A percentile compares a stretch with the other conserved stretches of the same genome.
These are phyloP conservation scores for Tricholauxania praeusta DNA, from an alignment of 2,888 invertebrate genomes.

Conservation along the genomic window DNA sequence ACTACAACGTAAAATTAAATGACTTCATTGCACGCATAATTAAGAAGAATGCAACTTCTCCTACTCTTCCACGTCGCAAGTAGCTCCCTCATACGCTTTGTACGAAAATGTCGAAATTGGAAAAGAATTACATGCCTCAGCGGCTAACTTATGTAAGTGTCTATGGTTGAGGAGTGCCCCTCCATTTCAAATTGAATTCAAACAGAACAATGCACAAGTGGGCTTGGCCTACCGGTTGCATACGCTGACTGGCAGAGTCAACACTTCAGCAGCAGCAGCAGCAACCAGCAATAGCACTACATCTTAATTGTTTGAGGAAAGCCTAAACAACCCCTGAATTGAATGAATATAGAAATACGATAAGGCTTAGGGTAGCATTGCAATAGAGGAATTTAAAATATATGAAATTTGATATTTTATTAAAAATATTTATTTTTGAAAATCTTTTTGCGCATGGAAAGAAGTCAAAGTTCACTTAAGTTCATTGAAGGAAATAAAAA, in stretches of 20 bases:
- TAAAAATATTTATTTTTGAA: neutral
- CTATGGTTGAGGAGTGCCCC: constrained; percentile 18
- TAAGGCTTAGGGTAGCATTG: too few species aligned
- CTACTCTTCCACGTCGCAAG: neutral
- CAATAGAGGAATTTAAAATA: neutral
- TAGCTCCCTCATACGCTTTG: neutral
- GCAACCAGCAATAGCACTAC: neutral
- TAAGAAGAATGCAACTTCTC: constrained; percentile 33
- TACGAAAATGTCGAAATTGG: constrained; percentile 1
- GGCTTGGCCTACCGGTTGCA: neutral
- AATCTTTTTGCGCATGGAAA: neutral
- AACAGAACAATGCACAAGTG: neutral
- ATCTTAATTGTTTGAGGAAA: neutral
- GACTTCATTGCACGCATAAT: constrained; percentile 62
- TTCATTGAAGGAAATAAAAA: neutral
- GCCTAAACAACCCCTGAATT: neutral
- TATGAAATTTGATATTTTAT: neutral
- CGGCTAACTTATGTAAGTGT: neutral
- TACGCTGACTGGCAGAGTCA: neutral
- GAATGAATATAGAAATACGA: neutral
- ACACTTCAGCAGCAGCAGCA: neutral
- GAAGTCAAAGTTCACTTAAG: neutral
- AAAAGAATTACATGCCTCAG: constrained; percentile 25
- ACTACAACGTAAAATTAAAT: constrained; percentile 43
- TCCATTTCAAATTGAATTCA: neutral